These are phyloP conservation scores for Drosophila phalerata DNA, from an alignment of 2,888 invertebrate genomes.

Conservation along the genomic window DNA sequence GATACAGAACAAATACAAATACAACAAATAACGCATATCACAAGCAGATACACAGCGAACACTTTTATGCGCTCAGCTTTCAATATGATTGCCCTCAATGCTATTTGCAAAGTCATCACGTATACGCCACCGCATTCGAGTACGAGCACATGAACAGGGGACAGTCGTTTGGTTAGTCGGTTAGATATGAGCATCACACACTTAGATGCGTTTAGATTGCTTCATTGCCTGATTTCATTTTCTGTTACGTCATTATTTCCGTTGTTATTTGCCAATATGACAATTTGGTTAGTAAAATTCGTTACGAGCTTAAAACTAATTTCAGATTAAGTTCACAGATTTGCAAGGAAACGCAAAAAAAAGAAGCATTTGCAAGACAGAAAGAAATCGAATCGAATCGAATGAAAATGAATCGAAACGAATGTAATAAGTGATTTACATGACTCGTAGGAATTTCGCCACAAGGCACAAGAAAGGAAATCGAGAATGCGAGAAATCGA, in stretches of 20 bases:
- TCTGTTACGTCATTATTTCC: slow-evolving; percentile 74
- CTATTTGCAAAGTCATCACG: slow-evolving; percentile 80
- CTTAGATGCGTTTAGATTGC: slow-evolving; percentile 62
- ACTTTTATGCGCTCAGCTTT: slow-evolving; percentile 71
- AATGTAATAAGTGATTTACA: slow-evolving; percentile 79
- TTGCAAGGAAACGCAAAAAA: slow-evolving; percentile 42
- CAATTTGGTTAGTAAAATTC: slow-evolving; percentile 79
- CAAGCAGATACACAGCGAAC: slow-evolving; percentile 40
- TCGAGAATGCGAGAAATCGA: slow-evolving; percentile 74
- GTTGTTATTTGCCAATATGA: slow-evolving; percentile 81
- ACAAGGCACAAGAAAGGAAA: slow-evolving; percentile 58
- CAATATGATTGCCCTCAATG: slow-evolving; percentile 68
- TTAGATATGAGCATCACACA: slow-evolving; percentile 32
- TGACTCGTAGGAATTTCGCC: slow-evolving; percentile 78
- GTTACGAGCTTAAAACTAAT: slow-evolving; percentile 81
- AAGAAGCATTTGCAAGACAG: slow-evolving; percentile 40
- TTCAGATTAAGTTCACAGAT: slow-evolving; percentile 78
- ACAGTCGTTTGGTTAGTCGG: slow-evolving; percentile 12
- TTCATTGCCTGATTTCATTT: slow-evolving; percentile 66
- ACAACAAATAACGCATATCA: slow-evolving; percentile 52
- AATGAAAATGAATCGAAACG: slow-evolving; percentile 22
- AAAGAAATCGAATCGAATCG: slow-evolving; percentile 8
- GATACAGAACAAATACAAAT: slow-evolving; percentile 29
- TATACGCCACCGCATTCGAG: slow-evolving; percentile 65
- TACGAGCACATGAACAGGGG: slow-evolving; percentile 1